Base-by-base conservation (phyloP, 2,797 vertebrate genomes). In the Gymnoscopelus microlampas region DNA sequence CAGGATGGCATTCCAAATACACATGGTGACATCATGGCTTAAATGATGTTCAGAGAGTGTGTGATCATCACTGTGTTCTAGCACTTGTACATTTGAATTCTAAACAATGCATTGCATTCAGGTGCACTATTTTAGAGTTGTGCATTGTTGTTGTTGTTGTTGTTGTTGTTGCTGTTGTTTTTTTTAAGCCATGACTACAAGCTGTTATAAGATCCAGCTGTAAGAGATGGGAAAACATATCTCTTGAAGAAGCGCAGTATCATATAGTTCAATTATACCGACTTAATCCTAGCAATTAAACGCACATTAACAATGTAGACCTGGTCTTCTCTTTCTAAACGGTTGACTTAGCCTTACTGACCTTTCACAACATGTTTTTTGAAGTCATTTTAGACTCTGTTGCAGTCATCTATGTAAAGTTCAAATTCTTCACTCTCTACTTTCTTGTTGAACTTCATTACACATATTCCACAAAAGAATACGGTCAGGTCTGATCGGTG, bases 331-430 rank as follows among this genome's bases (percentile, higher is more conserved):
- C 75, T 71, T 64, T 24, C 24, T 6, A 19, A 24, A 66, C 53
- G 39, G 68, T 48, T 57, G 60, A 51, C 60, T 50, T 32, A 48
- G 53, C 11, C 58, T 73, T 55, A 29, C 60, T 70, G 76, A 82
- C 70, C 73, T 82, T 82, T 76, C 50, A 66, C 62, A 39, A 5
- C 74, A 78, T 68, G 13, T 50, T 57, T 74, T 32, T 39, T 5
- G 5, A 54, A 67, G 35, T 44, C 50, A 65, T 60, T 74, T 58
- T 26, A 62, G 56, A 72, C 62, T 71, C 62, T 71, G 14, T 73
- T 66, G 51, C 66, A 50, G 51, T 62, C 55, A 75, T 44, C 9
- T 44, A 44, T 44, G 39, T 44, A 44, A 44, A 73, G 60, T 55
- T 59, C 60, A 65, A 64, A 86, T 76, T 71, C 48, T 39, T 62